Base-by-base conservation (phyloP, 1,140 invertebrate genomes). In the Vanessa atalanta region DNA sequence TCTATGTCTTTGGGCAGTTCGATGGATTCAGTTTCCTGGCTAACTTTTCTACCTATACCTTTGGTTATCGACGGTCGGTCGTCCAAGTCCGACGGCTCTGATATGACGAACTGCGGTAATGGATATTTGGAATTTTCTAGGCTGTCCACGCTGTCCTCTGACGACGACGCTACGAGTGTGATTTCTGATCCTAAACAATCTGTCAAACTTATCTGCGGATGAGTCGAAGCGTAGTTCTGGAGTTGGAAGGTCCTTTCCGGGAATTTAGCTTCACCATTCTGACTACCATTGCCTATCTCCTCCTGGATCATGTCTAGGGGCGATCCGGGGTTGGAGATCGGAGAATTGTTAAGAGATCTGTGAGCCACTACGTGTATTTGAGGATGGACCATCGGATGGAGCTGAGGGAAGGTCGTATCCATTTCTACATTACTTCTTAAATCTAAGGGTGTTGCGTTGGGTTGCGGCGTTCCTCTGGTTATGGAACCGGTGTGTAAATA, bases 181-280 rank as follows among this genome's bases (percentile, higher is more conserved):
- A 97, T 95, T 88, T 97, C 96, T 23, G 96, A 96, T n/a, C 97
- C 97, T 48, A 96, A 93, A 72, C 97, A 97, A 87, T 98, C 98
- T 0, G 97, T 98, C 6, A 98, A 94, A 79, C 97, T 98, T 76
- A 98, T 98, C 90, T 98, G 97, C 0, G 98, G 97, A 83, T 95
- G 94, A 2, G 81, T 85, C 0, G 88, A 65, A 3, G 71, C 70
- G 57, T 83, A 85, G 37, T 61, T 75, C 15, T 78, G 78, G 3
- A 57, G 11, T 1, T 53, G 14, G 63, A 82, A 84, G 9, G 64
- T 70, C 63, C 78, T 77, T 50, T 86, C 82, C 12, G 77, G 75
- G 65, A 84, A 87, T 68, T 84, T 86, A 0, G 63, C 8, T 11
- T 83, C 82, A 0, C 74, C 78, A 15, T 85, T 84, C 7, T 84